Conservation (phyloP, 37 sponge, comb jelly and placozoan genomes). For the Halichondria panicea region DNA sequence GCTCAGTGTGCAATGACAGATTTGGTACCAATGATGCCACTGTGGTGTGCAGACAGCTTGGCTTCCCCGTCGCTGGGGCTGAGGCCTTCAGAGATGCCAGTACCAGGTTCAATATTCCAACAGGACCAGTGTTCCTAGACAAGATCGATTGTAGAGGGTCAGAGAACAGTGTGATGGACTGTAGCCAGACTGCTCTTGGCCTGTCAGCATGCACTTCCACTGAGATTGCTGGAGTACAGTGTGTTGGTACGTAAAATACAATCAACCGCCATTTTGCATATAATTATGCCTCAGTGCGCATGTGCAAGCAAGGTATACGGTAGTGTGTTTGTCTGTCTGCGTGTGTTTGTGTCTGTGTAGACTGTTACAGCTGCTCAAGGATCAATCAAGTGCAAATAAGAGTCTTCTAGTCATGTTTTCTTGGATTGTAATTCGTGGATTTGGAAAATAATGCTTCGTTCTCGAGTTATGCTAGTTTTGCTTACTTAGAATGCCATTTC, state of each 20-base stretch:
- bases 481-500: no score
- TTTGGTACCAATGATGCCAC: slow-evolving; percentile 28
- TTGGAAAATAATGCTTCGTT: no score
- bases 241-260: slow-evolving; percentile 12
- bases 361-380: no score
- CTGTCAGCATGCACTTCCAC: slow-evolving; percentile 23
- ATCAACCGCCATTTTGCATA: background rate
- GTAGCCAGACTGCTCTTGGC: background rate
- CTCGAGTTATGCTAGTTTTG: no score
- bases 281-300: background rate
- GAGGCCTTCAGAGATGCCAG: no score
- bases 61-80: slow-evolving; percentile 2
- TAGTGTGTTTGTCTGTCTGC: no score
- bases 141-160: slow-evolving; percentile 4
- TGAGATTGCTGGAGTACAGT: slow-evolving; percentile 31
- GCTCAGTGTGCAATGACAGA: slow-evolving; percentile 18
- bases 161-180: slow-evolving; percentile 6
- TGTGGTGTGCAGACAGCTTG: slow-evolving; percentile 35
- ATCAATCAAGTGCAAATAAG: no score
- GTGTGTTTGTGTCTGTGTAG: no score
- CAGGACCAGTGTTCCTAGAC: slow-evolving; percentile 30
- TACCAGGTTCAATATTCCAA: no score
- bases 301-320: no score
- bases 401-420: no score
- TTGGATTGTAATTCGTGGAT: no score